Evolutionary conservation across 2,113 vertebrate species (phyloP).

Genomic region (Cyphomyrus discorhynchus): DNA sequence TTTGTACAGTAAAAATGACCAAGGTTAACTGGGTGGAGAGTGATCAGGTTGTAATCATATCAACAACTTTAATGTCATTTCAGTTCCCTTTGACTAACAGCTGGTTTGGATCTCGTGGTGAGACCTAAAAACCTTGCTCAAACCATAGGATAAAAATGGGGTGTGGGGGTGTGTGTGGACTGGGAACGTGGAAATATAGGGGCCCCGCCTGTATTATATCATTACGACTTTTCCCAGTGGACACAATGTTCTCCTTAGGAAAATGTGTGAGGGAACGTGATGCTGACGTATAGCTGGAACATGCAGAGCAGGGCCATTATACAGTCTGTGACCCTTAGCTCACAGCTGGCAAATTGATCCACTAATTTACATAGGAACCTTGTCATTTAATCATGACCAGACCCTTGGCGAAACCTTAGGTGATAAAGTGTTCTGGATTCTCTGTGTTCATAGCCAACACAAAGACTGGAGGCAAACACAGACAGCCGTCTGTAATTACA

Average conservation of each 20-base stretch:
- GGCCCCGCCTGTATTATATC: neutral
- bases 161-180: neutral
- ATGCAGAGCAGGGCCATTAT: neutral
- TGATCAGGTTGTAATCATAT: neutral
- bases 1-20: neutral
- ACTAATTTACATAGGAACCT: neutral
- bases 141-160: neutral
- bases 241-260: neutral
- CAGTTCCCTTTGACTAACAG: neutral
- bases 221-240: neutral
- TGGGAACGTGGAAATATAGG: neutral
- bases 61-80: neutral
- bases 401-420: neutral
- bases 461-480: neutral
- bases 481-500: neutral
- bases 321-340: neutral
- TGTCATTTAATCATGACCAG: neutral
- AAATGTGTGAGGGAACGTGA: neutral
- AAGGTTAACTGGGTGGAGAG: neutral
- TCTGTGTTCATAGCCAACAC: neutral
- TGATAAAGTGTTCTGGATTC: neutral
- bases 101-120: neutral
- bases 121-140: neutral
- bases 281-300: neutral
- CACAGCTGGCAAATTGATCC: neutral